Conservation (phyloP, 2,113 vertebrate genomes). For the Pachypanchax playfairii region DNA sequence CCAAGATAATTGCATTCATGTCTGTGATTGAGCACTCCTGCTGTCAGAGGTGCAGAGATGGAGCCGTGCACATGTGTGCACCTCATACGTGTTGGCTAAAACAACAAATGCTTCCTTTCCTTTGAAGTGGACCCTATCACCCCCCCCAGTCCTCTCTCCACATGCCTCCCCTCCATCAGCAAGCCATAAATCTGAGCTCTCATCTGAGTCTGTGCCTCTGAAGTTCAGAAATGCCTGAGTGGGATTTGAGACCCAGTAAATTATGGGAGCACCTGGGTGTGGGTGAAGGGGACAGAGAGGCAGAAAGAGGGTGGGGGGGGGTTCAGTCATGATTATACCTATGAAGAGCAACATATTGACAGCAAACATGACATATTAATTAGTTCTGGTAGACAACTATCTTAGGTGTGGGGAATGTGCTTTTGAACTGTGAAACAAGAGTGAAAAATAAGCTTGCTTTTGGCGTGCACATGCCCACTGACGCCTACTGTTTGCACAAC, state of each 20-base stretch:
- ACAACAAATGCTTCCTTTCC: slow-evolving; percentile 70
- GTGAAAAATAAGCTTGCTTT: slow-evolving; percentile 35
- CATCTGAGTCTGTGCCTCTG: slow-evolving; percentile 69
- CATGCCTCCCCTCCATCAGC: slow-evolving; percentile 57
- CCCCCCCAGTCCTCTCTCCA: slow-evolving; percentile 2
- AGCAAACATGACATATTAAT: slow-evolving; percentile 57
- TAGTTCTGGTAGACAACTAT: slow-evolving; percentile 48
- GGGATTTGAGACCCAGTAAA: slow-evolving; percentile 69
- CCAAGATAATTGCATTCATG: slow-evolving; percentile 7
- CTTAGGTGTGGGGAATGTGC: slow-evolving; percentile 27
- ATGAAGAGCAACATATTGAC: slow-evolving; percentile 61
- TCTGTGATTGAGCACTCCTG: slow-evolving; percentile 37
- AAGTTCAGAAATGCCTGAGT: slow-evolving; percentile 71
- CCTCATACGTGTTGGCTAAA: slow-evolving; percentile 31
- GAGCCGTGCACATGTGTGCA: slow-evolving; percentile 22
- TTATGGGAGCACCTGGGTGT: slow-evolving; percentile 75
- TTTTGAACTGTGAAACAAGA: slow-evolving; percentile 44
- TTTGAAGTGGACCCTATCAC: slow-evolving; percentile 72
- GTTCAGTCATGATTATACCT: slow-evolving; percentile 42
- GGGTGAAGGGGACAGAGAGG: slow-evolving; percentile 17
- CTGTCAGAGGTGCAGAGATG: slow-evolving; percentile 50
- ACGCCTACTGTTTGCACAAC: slow-evolving; percentile 25
- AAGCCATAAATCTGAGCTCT: slow-evolving; percentile 70
- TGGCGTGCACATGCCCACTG: slow-evolving; percentile 5
- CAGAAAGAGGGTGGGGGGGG: not conserved